Percentiles rank a stretch among this genome's conserved stretches.
phyloP scores from a whole-genome alignment of 2,888 invertebrate species.

The Eurois occulta region DNA sequence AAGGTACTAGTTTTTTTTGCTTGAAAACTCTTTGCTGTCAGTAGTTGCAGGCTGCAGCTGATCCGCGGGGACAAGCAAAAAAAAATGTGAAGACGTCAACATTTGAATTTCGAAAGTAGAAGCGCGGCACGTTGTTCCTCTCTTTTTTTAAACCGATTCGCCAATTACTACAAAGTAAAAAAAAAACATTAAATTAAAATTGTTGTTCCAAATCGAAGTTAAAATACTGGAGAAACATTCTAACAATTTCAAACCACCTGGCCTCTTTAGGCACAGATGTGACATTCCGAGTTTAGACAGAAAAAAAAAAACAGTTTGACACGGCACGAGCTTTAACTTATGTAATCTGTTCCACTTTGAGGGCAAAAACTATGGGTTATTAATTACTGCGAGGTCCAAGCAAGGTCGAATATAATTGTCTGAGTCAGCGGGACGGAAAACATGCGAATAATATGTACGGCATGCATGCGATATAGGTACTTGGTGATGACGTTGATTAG shows the following conservation, averaged over 20 bases:
- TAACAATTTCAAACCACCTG: constrained; percentile 40
- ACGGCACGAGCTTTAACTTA: constrained; percentile 28
- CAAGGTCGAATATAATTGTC: constrained; percentile 69
- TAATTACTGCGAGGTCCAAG: constrained; percentile 63
- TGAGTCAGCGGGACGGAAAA: constrained; percentile 64
- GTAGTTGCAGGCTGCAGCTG: neutral
- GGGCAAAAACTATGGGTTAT: constrained; percentile 67
- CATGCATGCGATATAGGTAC: constrained; percentile 35
- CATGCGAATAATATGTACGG: constrained; percentile 46
- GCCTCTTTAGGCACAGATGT: constrained; percentile 34
- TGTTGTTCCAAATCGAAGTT: neutral
- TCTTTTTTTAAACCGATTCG: neutral
- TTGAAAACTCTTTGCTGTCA: constrained; percentile 24
- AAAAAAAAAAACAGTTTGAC: constrained; percentile 35
- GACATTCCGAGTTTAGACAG: constrained; percentile 26
- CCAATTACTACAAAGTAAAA: constrained; percentile 16
- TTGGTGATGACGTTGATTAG: constrained; percentile 23
- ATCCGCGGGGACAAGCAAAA: neutral
- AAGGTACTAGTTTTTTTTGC: constrained; percentile 27
- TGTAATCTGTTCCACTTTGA: constrained; percentile 58
- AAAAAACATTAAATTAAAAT: neutral
- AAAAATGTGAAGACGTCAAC: neutral
- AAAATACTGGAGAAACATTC: constrained; percentile 18
- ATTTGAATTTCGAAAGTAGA: constrained; percentile 12
- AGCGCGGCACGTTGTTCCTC: neutral